Conservation (phyloP, 2,797 vertebrate genomes). For the Sebastes nivosus region DNA sequence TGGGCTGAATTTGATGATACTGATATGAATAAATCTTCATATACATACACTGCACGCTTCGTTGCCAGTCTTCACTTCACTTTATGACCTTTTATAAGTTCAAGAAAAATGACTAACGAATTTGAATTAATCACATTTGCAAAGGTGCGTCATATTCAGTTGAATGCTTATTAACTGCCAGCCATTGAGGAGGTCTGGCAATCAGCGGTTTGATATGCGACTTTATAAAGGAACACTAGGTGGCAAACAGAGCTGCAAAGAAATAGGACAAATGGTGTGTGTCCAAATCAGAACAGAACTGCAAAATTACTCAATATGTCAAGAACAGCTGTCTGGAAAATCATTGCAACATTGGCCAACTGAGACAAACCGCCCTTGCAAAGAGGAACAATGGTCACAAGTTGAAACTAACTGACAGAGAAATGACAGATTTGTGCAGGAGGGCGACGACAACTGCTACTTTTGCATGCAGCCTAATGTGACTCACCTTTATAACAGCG, state of each 20-base stretch:
- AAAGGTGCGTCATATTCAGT: background rate
- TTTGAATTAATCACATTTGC: slow-evolving; percentile 15
- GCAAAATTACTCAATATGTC: slow-evolving; percentile 36
- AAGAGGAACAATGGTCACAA: slow-evolving; percentile 32
- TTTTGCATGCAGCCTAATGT: background rate
- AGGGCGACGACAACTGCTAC: too few relatives aligned
- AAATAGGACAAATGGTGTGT: background rate
- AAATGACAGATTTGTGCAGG: background rate
- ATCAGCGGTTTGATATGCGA: slow-evolving; percentile 6
- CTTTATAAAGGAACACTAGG: slow-evolving; percentile 8
- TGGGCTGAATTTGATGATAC: background rate
- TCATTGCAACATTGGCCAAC: slow-evolving; percentile 26
- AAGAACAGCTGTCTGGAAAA: slow-evolving; percentile 18
- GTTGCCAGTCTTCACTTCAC: background rate
- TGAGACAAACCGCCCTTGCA: background rate
- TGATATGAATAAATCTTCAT: background rate
- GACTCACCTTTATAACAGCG: background rate
- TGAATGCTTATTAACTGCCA: slow-evolving; percentile 26
- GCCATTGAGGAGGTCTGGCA: slow-evolving; percentile 1
- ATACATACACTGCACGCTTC: background rate
- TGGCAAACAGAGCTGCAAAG: background rate
- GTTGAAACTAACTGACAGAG: slow-evolving; percentile 11
- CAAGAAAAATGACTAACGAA: background rate
- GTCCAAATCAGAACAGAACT: background rate
- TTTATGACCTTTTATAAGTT: slow-evolving; percentile 11